Percentiles rank a stretch among this genome's conserved stretches.
phyloP scores from a whole-genome alignment of 2,113 vertebrate species.

The Thamnaconus septentrionalis region DNA sequence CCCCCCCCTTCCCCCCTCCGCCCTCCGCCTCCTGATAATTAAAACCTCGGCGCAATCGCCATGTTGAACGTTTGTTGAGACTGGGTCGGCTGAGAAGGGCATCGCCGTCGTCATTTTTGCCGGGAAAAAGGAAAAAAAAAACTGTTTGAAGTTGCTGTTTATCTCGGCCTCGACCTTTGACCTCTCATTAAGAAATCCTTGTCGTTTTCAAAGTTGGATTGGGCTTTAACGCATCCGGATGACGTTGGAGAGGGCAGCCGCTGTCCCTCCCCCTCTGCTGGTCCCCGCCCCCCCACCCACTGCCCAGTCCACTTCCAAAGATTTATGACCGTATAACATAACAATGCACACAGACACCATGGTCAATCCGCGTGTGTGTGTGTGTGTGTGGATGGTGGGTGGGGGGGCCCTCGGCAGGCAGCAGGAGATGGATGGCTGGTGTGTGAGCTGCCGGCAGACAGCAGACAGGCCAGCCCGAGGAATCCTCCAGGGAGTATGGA shows the following conservation, averaged over 20 bases:
- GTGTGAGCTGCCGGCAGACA: slow-evolving; percentile 77
- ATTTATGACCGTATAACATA: slow-evolving; percentile 77
- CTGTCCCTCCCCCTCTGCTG: slow-evolving; percentile 34
- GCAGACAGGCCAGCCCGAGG: slow-evolving; percentile 73
- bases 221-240: no score
- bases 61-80: no score
- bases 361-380: slow-evolving; percentile 54
- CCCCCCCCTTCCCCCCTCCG: slow-evolving; percentile 46
- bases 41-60: no score
- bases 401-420: slow-evolving; percentile 58
- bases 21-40: neutral
- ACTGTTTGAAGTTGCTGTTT: no score
- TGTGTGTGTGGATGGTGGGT: slow-evolving; percentile 13
- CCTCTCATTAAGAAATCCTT: no score
- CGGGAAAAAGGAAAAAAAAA: no score
- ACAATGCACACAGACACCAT: slow-evolving; percentile 73
- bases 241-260: no score
- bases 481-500: slow-evolving; percentile 77
- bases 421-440: slow-evolving; percentile 76
- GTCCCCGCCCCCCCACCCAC: slow-evolving; percentile 42
- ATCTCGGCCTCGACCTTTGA: no score
- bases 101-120: no score
- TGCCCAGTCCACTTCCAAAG: slow-evolving; percentile 61
- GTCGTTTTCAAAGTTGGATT: no score
- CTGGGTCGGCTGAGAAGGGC: no score